A percentile compares a stretch with the other conserved stretches of the same genome.
phyloP scores from a whole-genome alignment of 2,888 invertebrate species.

The Stictocephala bisonia region DNA sequence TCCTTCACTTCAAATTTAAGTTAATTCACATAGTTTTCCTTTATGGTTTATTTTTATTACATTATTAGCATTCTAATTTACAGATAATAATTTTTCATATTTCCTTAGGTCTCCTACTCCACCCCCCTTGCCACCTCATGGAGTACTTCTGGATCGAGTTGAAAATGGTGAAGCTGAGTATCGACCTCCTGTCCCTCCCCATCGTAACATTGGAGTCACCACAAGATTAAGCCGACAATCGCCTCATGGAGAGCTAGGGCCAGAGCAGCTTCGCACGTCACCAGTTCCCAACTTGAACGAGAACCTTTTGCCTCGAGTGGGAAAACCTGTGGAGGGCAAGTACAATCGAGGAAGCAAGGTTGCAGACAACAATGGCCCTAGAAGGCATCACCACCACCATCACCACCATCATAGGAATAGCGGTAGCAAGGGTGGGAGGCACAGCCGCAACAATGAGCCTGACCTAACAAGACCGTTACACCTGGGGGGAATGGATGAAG shows the following conservation, averaged over 20 bases:
- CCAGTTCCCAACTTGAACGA: constrained; percentile 2
- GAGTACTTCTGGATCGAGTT: constrained; percentile 40
- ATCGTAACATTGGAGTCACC: constrained; percentile 74
- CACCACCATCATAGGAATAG: constrained; percentile 66
- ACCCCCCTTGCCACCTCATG: constrained; percentile 48
- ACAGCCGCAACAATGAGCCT: constrained; percentile 28
- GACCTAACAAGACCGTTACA: constrained; percentile 2
- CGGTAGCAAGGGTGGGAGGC: constrained; percentile 38
- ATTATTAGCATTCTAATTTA: too few species aligned
- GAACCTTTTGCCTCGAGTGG: constrained; percentile 3
- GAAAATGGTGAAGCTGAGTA: constrained; percentile 69
- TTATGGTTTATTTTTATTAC: too few species aligned
- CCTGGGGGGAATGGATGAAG: constrained; percentile 39
- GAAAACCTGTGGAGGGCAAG: constrained; percentile 63
- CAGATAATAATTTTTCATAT: not conserved
- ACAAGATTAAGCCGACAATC: constrained; percentile 30
- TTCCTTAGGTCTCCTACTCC: constrained; percentile 48
- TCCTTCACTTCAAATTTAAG: too few species aligned
- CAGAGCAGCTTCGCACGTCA: not conserved
- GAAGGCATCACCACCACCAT: constrained; percentile 63
- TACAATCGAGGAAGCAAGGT: constrained; percentile 57
- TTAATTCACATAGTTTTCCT: too few species aligned
- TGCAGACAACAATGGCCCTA: constrained; percentile 25
- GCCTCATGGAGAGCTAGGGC: constrained; percentile 9
- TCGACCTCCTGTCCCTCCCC: constrained; percentile 90